These are phyloP conservation scores for Drosophila arawakana DNA, from an alignment of 1,140 invertebrate species.

Conservation along the genomic window DNA sequence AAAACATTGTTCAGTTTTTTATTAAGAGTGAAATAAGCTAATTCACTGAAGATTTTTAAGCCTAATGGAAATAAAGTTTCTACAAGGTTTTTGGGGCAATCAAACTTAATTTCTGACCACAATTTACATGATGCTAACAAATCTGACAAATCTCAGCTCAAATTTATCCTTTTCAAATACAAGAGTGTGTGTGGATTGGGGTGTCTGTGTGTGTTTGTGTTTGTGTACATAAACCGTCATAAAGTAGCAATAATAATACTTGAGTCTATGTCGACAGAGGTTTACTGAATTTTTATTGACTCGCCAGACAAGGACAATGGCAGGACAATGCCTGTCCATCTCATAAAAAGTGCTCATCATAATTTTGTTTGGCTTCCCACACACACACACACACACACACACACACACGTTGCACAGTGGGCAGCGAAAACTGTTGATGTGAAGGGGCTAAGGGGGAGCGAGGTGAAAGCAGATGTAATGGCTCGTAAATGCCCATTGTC, in stretches of 20 bases:
- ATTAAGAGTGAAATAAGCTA: constrained; percentile 19
- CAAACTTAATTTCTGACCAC: constrained; percentile 10
- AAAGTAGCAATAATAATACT: constrained; percentile 81
- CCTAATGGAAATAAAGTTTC: constrained; percentile 15
- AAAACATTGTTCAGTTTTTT: constrained; percentile 22
- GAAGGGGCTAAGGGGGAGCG: constrained; percentile 16
- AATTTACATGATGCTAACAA: constrained; percentile 51
- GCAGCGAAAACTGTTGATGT: no score
- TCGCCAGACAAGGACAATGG: constrained; percentile 30
- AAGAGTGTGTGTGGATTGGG: no score
- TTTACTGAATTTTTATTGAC: constrained; percentile 83
- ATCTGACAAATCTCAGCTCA: constrained; percentile 25
- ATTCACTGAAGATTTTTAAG: constrained; percentile 9
- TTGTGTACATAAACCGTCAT: constrained; percentile 63
- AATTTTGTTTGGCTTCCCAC: constrained; percentile 68
- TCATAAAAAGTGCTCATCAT: constrained; percentile 78
- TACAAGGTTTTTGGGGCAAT: neutral
- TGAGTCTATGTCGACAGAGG: constrained; percentile 76
- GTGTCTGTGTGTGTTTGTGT: neutral
- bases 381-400: neutral
- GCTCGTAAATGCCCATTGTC: constrained; percentile 72
- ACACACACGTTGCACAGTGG: no score
- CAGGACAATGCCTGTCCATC: constrained; percentile 57
- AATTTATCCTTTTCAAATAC: constrained; percentile 62
- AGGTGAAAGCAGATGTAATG: constrained; percentile 32